These are phyloP conservation scores for Cheilosia grossa DNA, from an alignment of 2,888 invertebrate genomes.

Conservation along the genomic window DNA sequence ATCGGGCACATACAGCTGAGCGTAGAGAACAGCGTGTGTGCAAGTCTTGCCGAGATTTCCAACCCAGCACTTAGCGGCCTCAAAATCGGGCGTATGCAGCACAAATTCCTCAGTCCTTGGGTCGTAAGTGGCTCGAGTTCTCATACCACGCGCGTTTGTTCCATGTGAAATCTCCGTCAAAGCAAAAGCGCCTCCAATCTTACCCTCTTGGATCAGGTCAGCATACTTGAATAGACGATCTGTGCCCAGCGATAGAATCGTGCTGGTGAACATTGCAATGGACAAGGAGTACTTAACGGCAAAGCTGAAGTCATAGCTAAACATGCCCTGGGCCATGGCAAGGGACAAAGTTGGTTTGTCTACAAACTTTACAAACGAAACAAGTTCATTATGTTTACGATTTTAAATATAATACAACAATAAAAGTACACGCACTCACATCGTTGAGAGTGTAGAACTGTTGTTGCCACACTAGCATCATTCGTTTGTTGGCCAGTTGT, in stretches of 20 bases:
- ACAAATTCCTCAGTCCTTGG: conserved; percentile 88
- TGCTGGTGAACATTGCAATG: conserved; percentile 87
- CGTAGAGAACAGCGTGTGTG: conserved; percentile 94
- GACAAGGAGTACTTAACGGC: conserved; percentile 88
- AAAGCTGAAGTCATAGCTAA: conserved; percentile 85
- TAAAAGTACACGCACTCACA: conserved; percentile 64
- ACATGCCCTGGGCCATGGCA: conserved; percentile 85
- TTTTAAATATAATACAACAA: too few relatives aligned
- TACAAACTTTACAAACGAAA: conserved; percentile 82
- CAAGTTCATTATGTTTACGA: background rate
- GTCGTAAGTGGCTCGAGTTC: conserved; percentile 93
- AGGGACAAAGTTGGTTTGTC: conserved; percentile 84
- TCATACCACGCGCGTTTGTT: conserved; percentile 94
- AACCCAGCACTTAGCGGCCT: conserved; percentile 93
- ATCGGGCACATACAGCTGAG: conserved; percentile 92
- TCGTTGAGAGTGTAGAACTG: conserved; percentile 83
- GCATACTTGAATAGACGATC: conserved; percentile 86
- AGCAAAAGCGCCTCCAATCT: conserved; percentile 90
- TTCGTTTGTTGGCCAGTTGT: conserved; percentile 85
- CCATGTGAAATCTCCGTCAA: conserved; percentile 96
- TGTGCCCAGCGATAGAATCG: conserved; percentile 87
- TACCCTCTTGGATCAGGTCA: conserved; percentile 79
- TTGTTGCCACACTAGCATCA: conserved; percentile 87
- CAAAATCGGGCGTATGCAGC: conserved; percentile 89
- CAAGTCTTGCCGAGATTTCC: conserved; percentile 88